Evolutionary conservation across 2,888 invertebrate species (phyloP).

Genomic region (Lithosia quadra): DNA sequence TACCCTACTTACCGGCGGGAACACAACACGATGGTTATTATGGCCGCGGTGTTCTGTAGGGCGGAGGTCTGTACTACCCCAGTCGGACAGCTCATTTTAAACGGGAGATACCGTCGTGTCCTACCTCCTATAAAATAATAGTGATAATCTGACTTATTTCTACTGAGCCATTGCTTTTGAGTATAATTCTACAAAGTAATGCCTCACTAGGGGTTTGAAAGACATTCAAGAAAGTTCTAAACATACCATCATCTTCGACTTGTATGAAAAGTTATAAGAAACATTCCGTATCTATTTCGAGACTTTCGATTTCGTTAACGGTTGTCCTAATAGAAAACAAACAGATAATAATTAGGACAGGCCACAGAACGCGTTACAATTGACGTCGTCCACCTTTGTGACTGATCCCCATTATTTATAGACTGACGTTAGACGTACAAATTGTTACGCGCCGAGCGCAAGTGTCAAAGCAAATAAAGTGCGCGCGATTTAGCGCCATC

Average conservation of each 20-base stretch:
- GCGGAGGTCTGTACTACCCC: too few relatives aligned
- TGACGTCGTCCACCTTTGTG: conserved; percentile 43
- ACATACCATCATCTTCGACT: not conserved
- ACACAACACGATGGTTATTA: too few relatives aligned
- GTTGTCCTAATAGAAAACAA: conserved; percentile 1
- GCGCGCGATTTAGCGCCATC: conserved; percentile 56
- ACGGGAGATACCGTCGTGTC: too few relatives aligned
- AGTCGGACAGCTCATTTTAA: too few relatives aligned
- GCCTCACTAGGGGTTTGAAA: not conserved
- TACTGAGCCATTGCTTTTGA: not conserved
- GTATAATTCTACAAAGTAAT: not conserved
- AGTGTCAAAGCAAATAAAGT: conserved; percentile 60
- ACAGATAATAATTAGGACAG: conserved; percentile 34
- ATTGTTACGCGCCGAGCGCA: conserved; percentile 40
- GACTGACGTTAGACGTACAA: conserved; percentile 47
- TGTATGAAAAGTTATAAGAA: not conserved
- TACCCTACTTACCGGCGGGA: too few relatives aligned
- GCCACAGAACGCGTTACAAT: conserved; percentile 34
- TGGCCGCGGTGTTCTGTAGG: too few relatives aligned
- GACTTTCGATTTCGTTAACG: not conserved
- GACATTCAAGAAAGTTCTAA: not conserved
- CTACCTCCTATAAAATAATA: too few relatives aligned
- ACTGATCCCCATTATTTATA: conserved; percentile 49
- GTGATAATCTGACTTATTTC: too few relatives aligned
- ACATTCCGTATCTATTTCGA: not conserved